Base-by-base conservation (phyloP, 2,797 vertebrate genomes). In the Danio choprae region DNA sequence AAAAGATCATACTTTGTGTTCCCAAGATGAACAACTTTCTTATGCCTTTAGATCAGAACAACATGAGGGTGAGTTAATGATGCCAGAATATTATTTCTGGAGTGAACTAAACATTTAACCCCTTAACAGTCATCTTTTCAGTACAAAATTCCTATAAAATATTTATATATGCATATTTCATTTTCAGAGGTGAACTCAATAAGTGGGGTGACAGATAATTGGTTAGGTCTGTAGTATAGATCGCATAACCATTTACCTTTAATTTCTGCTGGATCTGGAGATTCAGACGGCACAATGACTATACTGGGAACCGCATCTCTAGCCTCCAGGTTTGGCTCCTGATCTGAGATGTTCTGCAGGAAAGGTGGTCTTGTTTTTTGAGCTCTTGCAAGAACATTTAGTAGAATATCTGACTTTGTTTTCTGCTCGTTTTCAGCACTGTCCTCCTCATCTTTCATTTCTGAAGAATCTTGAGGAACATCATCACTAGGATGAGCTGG, bases 241-340 rank as follows among this genome's bases (percentile, higher is more conserved):
- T 22, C 5, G 43, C 16, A 18, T n/a, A 40, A 60, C 3, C 8
- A 16, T 72, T 79, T 83, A 88, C 87, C 44, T 40, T 79, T 58
- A 4, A 29, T 51, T 56, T 72, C 29, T 22, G 58, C 68, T 4
- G 56, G 38, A 2, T 69, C 22, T 59, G 72, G 64, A n/a, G 80
- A 78, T 36, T 83, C 82, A 53, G 82, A 79, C 2, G 83, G 38
- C 50, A 82, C 40, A 15, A 88, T 79, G 38, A 85, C 77, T 70
- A 88, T 83, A 29, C 73, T 59, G 15, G 87, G 87, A 74, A 86
- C 38, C 1, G 3, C 15, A 53, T 79, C 75, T 43, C 10, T 12
- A n/a, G 38, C 41, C n/a, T 58, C 65, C 56, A 41, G 83, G 16
- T 43, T 59, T 43, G 55, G 56, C 18, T 76, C 67, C 76, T 64